Conservation (phyloP, 2,797 vertebrate species). For the Manis pentadactyla region DNA sequence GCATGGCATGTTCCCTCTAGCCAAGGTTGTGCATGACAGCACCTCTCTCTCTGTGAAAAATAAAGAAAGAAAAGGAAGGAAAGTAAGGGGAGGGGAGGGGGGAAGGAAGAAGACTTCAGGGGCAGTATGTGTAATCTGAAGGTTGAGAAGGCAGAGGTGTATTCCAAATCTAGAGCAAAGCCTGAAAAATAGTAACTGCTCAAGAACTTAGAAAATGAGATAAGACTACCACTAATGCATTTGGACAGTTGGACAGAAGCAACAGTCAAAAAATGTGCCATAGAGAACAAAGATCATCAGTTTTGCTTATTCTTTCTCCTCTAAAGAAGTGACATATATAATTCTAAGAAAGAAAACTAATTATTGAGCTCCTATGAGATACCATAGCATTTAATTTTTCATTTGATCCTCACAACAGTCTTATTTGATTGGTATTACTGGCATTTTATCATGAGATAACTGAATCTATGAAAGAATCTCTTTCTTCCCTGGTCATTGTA, state of each 20-base stretch:
- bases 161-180: not conserved
- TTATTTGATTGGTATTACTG: not conserved
- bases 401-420: not conserved
- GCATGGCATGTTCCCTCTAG: not conserved
- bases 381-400: not conserved
- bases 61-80: too few species aligned
- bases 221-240: not conserved
- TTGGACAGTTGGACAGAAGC: not conserved
- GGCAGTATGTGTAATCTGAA: not conserved
- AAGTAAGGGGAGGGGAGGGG: too few species aligned
- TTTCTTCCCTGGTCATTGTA: not conserved
- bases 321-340: not conserved
- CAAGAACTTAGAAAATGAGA: not conserved
- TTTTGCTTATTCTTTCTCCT: not conserved
- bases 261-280: not conserved
- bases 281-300: not conserved
- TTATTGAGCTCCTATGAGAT: not conserved
- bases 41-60: not conserved
- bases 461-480: not conserved
- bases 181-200: not conserved
- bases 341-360: not conserved
- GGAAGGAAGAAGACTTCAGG: not conserved
- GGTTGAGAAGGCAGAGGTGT: not conserved
- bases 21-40: not conserved
- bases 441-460: not conserved